A percentile compares a stretch with the other conserved stretches of the same genome.
These are phyloP conservation scores for Loxodonta africana DNA, from an alignment of 2,113 vertebrate genomes.

Conservation along the genomic window DNA sequence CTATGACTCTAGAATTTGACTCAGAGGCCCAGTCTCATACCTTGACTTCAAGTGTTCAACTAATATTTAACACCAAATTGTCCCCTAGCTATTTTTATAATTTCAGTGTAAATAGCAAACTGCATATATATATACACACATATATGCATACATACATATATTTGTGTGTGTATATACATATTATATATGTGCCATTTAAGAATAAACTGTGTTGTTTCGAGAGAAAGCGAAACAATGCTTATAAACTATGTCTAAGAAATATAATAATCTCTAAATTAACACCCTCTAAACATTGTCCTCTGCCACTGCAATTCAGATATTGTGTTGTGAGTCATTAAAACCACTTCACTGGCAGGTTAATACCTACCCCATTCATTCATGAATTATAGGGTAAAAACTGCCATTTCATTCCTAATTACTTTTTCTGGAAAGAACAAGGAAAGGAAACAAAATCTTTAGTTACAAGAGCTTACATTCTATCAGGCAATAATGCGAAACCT, in stretches of 20 bases:
- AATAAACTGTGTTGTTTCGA: background rate
- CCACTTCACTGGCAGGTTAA: conserved; percentile 7
- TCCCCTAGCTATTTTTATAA: background rate
- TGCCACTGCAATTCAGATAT: background rate
- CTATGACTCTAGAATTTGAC: background rate
- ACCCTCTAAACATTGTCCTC: background rate
- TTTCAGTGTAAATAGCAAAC: background rate
- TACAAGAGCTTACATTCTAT: background rate
- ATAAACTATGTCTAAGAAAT: conserved; percentile 17
- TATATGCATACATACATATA: background rate
- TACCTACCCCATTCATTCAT: background rate
- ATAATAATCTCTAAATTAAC: conserved; percentile 51
- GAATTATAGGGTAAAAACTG: conserved; percentile 51
- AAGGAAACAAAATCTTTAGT: conserved; percentile 59
- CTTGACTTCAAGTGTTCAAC: background rate
- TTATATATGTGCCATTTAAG: background rate
- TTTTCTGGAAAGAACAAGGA: conserved; percentile 60
- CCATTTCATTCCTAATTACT: conserved; percentile 45
- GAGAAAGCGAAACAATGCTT: conserved; percentile 34
- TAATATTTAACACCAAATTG: background rate
- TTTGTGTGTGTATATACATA: background rate
- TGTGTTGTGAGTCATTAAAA: conserved; percentile 60
- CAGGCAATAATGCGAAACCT: background rate
- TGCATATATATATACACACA: background rate
- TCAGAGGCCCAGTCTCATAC: background rate